A percentile compares a stretch with the other conserved stretches of the same genome.
These are phyloP conservation scores for Archilochus colubris DNA, from an alignment of 2,113 vertebrate species.

Conservation along the genomic window DNA sequence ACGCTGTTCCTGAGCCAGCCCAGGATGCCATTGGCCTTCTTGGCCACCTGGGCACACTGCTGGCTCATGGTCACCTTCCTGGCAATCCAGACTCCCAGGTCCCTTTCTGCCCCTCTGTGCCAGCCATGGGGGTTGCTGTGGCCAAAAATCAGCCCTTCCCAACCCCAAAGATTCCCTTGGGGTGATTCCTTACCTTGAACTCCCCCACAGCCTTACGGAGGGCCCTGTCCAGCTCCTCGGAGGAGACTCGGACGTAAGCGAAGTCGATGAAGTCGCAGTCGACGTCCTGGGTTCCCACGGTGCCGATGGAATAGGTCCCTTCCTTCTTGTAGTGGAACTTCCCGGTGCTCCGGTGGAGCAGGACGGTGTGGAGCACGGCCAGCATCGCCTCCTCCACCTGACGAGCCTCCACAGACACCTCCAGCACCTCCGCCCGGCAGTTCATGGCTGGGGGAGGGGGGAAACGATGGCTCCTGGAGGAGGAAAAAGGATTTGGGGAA, in stretches of 20 bases:
- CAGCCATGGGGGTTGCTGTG: too few species aligned
- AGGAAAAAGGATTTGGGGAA: not conserved
- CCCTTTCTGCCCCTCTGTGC: too few species aligned
- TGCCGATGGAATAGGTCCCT: constrained; percentile 97
- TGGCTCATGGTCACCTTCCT: too few species aligned
- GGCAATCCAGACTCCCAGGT: too few species aligned
- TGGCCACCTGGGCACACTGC: too few species aligned
- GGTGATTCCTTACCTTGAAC: constrained; percentile 84
- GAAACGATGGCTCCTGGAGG: not conserved
- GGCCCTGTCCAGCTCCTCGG: constrained; percentile 93
- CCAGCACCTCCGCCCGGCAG: constrained; percentile 94
- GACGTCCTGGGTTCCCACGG: constrained; percentile 92
- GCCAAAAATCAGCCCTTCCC: too few species aligned
- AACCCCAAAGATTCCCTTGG: too few species aligned
- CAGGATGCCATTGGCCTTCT: too few species aligned
- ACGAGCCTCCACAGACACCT: constrained; percentile 93
- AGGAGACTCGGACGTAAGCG: constrained; percentile 90
- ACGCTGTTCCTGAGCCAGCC: too few species aligned
- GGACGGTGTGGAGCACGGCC: constrained; percentile 89
- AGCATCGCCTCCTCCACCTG: constrained; percentile 96
- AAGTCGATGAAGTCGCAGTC: constrained; percentile 98
- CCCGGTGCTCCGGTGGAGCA: constrained; percentile 96
- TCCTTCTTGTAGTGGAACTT: constrained; percentile 99
- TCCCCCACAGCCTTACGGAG: constrained; percentile 91
- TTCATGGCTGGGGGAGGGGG: constrained; percentile 79